Conservation (phyloP, 2,888 invertebrate species). For the Phyllotreta striolata region DNA sequence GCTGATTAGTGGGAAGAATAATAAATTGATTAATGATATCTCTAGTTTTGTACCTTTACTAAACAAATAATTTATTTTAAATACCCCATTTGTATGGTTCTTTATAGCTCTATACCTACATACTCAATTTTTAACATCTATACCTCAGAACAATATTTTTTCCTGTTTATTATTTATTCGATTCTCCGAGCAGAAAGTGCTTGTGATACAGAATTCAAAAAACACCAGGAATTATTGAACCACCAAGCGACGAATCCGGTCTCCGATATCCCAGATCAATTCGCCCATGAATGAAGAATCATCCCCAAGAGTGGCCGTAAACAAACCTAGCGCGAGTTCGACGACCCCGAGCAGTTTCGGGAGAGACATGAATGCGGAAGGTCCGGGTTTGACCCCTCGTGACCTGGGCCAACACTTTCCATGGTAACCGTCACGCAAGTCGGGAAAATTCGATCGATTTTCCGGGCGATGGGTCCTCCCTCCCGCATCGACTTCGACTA, state of each 20-base stretch:
- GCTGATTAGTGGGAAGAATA: not conserved
- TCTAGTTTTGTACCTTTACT: no score
- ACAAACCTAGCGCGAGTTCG: conserved; percentile 35
- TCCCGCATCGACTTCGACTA: conserved; percentile 30
- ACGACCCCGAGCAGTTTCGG: conserved; percentile 41
- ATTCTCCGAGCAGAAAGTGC: no score
- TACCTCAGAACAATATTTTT: no score
- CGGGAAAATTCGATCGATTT: conserved; percentile 60
- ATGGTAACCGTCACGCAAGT: conserved; percentile 64
- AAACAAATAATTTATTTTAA: no score
- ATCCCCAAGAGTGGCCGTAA: conserved; percentile 31
- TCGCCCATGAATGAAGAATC: conserved; percentile 26
- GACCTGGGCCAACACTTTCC: conserved; percentile 65
- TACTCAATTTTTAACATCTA: no score
- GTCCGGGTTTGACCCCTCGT: conserved; percentile 63
- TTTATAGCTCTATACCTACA: no score
- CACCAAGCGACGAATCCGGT: no score
- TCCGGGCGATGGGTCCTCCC: conserved; percentile 43
- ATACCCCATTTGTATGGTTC: no score
- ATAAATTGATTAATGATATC: no score
- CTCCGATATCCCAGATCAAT: conserved; percentile 7
- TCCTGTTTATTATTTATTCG: no score
- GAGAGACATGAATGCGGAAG: conserved; percentile 57
- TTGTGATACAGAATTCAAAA: no score
- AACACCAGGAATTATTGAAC: no score